Evolutionary conservation across 2,797 vertebrate genomes (phyloP).

Genomic region (Chloroceryle amazona): DNA sequence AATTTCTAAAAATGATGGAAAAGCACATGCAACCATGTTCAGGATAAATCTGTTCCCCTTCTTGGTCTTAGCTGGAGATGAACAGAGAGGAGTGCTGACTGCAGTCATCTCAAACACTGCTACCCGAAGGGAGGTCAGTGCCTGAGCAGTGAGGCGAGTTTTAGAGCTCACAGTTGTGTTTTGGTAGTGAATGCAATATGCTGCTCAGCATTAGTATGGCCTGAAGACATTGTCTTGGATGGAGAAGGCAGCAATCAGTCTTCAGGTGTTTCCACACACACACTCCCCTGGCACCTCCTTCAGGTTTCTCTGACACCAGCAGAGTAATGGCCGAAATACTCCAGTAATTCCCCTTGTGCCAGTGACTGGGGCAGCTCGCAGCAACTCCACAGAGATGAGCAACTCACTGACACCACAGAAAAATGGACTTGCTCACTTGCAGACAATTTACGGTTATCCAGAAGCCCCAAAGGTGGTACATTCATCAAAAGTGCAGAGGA

Average conservation of each 20-base stretch:
- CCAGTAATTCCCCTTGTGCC: background rate
- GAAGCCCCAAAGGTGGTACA: background rate
- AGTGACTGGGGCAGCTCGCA: background rate
- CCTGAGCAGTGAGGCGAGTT: accelerated
- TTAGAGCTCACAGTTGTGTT: background rate
- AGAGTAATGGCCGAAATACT: background rate
- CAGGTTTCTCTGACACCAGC: background rate
- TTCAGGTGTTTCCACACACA: background rate
- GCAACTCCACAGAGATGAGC: background rate
- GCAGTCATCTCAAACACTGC: background rate
- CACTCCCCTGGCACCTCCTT: background rate
- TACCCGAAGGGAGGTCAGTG: background rate
- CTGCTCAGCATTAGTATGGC: background rate
- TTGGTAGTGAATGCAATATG: background rate
- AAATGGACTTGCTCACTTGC: background rate
- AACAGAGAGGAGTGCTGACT: background rate
- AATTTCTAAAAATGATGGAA: slow-evolving; percentile 41
- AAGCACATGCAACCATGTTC: background rate
- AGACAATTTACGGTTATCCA: background rate
- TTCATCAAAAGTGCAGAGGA: background rate
- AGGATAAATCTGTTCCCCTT: background rate
- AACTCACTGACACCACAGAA: background rate
- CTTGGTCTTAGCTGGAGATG: background rate
- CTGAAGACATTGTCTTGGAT: background rate
- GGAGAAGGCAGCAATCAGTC: background rate